A percentile compares a stretch with the other conserved stretches of the same genome.
These are phyloP conservation scores for Peromyscus attwateri DNA, from an alignment of 2,797 vertebrate genomes.

Conservation along the genomic window DNA sequence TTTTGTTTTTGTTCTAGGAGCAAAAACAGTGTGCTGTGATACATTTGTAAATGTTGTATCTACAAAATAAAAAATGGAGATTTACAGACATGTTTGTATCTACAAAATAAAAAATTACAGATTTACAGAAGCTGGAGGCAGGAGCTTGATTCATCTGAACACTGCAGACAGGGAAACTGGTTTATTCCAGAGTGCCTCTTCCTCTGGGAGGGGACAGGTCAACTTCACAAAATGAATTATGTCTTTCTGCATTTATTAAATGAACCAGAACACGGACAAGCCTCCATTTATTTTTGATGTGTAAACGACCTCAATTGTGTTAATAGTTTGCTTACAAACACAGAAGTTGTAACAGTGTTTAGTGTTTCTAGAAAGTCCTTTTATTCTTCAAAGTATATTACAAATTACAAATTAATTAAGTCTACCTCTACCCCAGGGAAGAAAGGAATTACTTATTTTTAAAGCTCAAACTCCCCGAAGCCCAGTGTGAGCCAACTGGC, in stretches of 20 bases:
- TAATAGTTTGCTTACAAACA: conserved; percentile 68
- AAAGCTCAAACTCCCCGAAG: conserved; percentile 43
- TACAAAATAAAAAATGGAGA: conserved; percentile 55
- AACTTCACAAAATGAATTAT: conserved; percentile 32
- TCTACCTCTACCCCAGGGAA: not conserved
- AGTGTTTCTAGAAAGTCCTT: conserved; percentile 56
- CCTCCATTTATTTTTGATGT: conserved; percentile 36
- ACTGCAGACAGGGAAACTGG: not conserved
- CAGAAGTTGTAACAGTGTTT: conserved; percentile 65
- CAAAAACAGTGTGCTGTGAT: not conserved
- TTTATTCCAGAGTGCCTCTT: not conserved
- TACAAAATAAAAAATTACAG: too few species aligned
- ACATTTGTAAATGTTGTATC: not conserved
- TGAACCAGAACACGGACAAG: not conserved
- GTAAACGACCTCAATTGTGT: conserved; percentile 35
- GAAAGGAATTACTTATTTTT: conserved; percentile 54
- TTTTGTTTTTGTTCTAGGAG: not conserved
- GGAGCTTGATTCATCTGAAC: not conserved
- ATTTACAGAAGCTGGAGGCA: too few species aligned
- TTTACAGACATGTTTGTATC: not conserved
- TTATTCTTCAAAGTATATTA: conserved; percentile 65
- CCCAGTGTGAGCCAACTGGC: conserved; percentile 60
- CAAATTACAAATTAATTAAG: conserved; percentile 72
- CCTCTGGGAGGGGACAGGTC: not conserved
- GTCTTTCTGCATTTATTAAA: conserved; percentile 61